phyloP scores from a whole-genome alignment of 2,888 invertebrate species.

The Deroplatys truncata region DNA sequence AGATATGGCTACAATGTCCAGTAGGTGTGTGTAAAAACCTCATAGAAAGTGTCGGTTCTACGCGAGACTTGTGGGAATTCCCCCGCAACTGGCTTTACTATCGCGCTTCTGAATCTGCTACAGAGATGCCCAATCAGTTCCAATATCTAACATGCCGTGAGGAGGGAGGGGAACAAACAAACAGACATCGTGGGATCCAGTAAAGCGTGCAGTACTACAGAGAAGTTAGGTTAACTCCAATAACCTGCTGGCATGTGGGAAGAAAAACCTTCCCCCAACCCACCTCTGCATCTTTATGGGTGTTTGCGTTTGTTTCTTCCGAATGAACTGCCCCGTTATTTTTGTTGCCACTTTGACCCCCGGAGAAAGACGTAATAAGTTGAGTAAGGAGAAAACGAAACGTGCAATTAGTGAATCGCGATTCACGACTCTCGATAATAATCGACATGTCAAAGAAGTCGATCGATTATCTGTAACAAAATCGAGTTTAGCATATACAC shows the following conservation, averaged over 20 bases:
- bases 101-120: conserved; percentile 1
- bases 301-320: not conserved
- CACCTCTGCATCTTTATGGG: not conserved
- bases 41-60: not conserved
- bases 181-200: conserved; percentile 14
- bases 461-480: conserved; percentile 4
- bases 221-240: not conserved
- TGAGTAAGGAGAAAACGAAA: not conserved
- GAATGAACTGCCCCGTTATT: not conserved
- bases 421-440: conserved; percentile 11
- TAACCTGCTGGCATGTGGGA: conserved; percentile 4
- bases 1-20: not conserved
- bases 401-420: conserved; percentile 8
- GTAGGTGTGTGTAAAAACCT: not conserved
- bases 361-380: not conserved
- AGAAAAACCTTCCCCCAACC: not conserved
- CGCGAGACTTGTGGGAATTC: not conserved
- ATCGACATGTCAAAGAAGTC: conserved; percentile 17
- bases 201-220: not conserved
- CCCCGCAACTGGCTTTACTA: not conserved
- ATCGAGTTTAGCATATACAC: not conserved
- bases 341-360: not conserved
- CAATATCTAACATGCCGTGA: conserved; percentile 16
- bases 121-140: conserved; percentile 2
- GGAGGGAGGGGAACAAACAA: not conserved